Conservation (phyloP, 2,888 invertebrate species). For the Tupiocoris notatus region DNA sequence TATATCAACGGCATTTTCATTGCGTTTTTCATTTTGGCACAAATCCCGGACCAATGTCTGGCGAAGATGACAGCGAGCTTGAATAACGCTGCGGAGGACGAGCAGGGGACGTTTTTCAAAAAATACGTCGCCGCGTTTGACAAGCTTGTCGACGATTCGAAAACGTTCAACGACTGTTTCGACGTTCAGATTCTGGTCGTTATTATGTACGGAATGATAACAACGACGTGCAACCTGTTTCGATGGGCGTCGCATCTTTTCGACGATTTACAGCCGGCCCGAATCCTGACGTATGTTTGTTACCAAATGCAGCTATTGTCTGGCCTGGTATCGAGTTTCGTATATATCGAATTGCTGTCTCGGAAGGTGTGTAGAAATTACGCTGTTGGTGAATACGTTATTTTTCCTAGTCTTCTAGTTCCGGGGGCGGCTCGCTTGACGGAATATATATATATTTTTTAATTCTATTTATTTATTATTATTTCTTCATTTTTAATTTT, state of each 20-base stretch:
- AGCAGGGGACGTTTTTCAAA: background rate
- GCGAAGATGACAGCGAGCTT: background rate
- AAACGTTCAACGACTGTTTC: background rate
- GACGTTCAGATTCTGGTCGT: background rate
- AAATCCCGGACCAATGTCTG: background rate
- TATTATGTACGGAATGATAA: background rate
- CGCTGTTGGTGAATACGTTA: too few species aligned
- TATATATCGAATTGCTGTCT: background rate
- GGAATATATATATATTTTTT: too few species aligned
- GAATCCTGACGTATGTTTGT: background rate
- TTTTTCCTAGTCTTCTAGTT: too few species aligned
- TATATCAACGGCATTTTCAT: background rate
- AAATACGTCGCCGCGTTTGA: background rate
- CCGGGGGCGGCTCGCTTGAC: too few species aligned
- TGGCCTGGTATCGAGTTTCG: background rate
- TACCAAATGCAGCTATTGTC: background rate
- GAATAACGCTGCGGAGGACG: background rate
- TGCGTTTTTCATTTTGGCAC: background rate
- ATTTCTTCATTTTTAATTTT: too few species aligned
- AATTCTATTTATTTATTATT: too few species aligned
- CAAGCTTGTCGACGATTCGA: background rate
- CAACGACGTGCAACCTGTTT: background rate
- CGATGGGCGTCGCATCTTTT: background rate
- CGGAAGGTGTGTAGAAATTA: background rate
- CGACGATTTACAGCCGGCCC: background rate